A percentile compares a stretch with the other conserved stretches of the same genome.
Conservation (phyloP, 2,113 vertebrate species). For the Ceyx cyanopectus region DNA sequence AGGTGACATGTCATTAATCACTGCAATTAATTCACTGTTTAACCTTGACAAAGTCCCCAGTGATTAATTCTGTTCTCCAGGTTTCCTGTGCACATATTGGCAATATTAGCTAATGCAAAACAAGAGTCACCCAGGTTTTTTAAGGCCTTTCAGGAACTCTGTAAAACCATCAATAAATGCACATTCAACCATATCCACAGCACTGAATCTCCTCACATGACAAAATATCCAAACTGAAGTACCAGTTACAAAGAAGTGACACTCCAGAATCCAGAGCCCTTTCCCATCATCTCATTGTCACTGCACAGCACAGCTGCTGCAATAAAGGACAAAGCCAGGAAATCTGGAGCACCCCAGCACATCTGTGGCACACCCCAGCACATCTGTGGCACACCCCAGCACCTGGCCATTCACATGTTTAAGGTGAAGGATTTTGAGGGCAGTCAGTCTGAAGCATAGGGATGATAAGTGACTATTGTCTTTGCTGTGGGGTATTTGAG, state of each 20-base stretch:
- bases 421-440: neutral
- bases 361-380: neutral
- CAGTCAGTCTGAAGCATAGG: neutral
- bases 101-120: neutral
- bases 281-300: neutral
- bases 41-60: neutral
- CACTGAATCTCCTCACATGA: neutral
- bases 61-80: neutral
- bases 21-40: neutral
- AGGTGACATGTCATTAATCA: slow-evolving; percentile 6
- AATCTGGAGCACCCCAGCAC: neutral
- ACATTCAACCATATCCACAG: neutral
- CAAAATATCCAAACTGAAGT: neutral
- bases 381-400: neutral
- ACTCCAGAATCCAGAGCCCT: neutral
- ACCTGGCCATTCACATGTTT: neutral
- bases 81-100: neutral
- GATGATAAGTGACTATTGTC: neutral
- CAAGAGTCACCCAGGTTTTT: neutral
- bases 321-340: neutral
- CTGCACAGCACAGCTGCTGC: neutral
- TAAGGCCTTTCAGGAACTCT: neutral
- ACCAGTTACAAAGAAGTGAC: neutral
- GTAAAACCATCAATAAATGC: neutral
- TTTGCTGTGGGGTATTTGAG: neutral